Evolutionary conservation across 92 coral and sea anemone genomes (phyloP).

Genomic region (Palythoa caribaeorum): DNA sequence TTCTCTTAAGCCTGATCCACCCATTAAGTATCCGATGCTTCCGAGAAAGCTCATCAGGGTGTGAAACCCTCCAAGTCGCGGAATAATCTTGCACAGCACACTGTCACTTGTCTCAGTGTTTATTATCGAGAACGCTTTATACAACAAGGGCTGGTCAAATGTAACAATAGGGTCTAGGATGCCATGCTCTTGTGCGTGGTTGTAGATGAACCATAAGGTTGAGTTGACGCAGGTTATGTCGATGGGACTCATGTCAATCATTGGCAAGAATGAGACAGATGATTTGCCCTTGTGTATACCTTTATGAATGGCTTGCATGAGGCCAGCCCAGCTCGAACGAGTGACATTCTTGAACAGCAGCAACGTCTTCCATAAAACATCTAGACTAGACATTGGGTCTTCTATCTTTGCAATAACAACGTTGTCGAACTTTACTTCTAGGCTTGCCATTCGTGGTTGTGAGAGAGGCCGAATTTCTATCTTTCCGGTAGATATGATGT

Average conservation of each 20-base stretch:
- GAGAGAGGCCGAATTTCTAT: too few relatives aligned
- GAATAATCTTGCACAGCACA: not conserved
- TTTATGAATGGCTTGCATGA: slow-evolving; percentile 47
- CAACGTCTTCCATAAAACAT: slow-evolving; percentile 41
- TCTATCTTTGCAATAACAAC: too few relatives aligned
- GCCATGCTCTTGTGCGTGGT: slow-evolving; percentile 35
- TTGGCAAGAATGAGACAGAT: slow-evolving; percentile 34
- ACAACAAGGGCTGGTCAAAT: slow-evolving; percentile 51
- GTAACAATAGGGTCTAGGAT: slow-evolving; percentile 17
- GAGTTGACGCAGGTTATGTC: slow-evolving; percentile 11
- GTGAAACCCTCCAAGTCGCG: not conserved
- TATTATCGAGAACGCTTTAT: not conserved
- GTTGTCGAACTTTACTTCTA: too few relatives aligned
- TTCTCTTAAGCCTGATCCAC: slow-evolving; percentile 20
- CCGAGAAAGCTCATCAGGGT: slow-evolving; percentile 11
- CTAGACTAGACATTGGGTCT: slow-evolving; percentile 19
- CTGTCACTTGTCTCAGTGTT: not conserved
- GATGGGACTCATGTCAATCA: not conserved
- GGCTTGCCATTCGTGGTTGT: too few relatives aligned
- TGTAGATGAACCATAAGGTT: slow-evolving; percentile 14
- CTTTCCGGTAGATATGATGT: too few relatives aligned
- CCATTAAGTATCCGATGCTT: slow-evolving; percentile 24
- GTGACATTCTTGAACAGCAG: slow-evolving; percentile 41
- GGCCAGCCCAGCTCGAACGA: slow-evolving; percentile 55
- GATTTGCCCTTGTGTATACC: slow-evolving; percentile 53